Conservation (phyloP, 1,140 invertebrate species). For the Lerema accius region DNA sequence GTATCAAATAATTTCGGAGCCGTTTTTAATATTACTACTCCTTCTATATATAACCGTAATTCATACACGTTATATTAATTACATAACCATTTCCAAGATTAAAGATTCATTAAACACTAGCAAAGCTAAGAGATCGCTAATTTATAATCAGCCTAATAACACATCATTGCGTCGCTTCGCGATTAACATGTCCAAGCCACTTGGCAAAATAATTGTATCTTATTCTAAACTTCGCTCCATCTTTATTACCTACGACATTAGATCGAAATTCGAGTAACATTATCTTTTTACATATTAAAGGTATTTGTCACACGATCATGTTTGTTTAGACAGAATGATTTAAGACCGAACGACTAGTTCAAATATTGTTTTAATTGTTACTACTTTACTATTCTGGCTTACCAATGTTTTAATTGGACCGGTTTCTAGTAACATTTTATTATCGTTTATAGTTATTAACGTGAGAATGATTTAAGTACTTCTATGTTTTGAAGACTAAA, state of each 20-base stretch:
- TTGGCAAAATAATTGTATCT: conserved; percentile 39
- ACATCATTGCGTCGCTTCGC: conserved; percentile 48
- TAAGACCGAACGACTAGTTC: conserved; percentile 25
- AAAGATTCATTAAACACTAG: too few species aligned
- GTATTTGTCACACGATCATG: conserved; percentile 30
- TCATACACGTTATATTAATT: too few species aligned
- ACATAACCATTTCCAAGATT: too few species aligned
- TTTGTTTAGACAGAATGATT: conserved; percentile 32
- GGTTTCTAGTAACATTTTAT: background rate
- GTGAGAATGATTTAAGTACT: too few species aligned
- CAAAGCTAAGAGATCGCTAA: conserved; percentile 12
- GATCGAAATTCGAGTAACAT: background rate
- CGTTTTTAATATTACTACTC: too few species aligned
- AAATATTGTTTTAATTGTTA: conserved; percentile 34
- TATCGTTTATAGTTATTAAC: background rate
- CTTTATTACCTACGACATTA: conserved; percentile 2
- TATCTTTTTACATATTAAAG: conserved; percentile 19
- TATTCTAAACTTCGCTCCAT: conserved; percentile 14
- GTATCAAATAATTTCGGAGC: too few species aligned
- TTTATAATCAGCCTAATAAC: conserved; percentile 39
- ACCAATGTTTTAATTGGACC: background rate
- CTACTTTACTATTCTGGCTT: conserved; percentile 18
- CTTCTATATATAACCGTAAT: background rate
- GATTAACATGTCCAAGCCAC: conserved; percentile 52
- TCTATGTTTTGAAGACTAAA: too few species aligned